Conservation (phyloP, 2,797 vertebrate species). For the Fringilla coelebs region DNA sequence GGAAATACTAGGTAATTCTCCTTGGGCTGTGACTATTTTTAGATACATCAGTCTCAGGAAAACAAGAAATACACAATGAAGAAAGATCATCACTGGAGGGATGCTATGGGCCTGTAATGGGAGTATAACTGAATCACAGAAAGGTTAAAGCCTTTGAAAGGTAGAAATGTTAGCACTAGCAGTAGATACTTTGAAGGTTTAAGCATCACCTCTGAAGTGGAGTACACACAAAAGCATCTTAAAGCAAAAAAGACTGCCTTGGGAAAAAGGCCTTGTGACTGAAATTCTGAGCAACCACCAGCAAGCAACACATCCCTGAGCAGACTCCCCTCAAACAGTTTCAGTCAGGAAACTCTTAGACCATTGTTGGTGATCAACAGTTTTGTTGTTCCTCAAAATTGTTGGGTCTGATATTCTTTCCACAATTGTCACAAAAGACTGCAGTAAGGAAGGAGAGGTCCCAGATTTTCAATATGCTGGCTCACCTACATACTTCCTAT, state of each 20-base stretch:
- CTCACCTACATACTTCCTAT: neutral
- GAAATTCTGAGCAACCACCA: neutral
- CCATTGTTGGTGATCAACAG: neutral
- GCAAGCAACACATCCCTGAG: neutral
- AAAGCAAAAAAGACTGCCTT: neutral
- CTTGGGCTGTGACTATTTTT: neutral
- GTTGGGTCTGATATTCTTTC: neutral
- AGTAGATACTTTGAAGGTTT: neutral
- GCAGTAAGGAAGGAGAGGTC: neutral
- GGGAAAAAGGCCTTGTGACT: neutral
- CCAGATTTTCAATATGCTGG: neutral
- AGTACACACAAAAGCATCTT: neutral
- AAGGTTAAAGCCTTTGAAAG: neutral
- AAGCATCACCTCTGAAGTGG: neutral
- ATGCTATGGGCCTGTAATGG: neutral
- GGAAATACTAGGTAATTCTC: neutral
- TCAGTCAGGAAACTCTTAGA: neutral
- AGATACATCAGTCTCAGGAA: neutral
- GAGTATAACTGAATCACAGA: neutral
- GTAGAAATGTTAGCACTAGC: neutral
- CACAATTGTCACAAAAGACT: neutral
- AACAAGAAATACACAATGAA: neutral
- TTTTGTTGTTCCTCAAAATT: neutral
- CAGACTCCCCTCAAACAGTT: neutral
- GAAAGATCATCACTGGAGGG: neutral